Evolutionary conservation across 2,888 invertebrate species (phyloP), one percentile per base, ranked within the genome.

Genomic region (Minunthozetes semirufus): DNA sequence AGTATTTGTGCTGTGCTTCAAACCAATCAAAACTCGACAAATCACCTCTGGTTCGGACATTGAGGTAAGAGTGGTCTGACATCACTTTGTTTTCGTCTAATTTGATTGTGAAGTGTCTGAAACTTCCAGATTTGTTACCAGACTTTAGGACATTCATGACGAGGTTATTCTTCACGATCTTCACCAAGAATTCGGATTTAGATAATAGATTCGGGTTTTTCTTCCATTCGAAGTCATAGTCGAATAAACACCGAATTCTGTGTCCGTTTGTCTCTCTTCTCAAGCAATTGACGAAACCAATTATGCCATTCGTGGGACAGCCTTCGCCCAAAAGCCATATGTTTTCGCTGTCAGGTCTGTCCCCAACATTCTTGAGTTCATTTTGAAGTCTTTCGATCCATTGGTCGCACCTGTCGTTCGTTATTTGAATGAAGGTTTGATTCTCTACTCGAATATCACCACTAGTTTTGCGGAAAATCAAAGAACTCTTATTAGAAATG

Each of bases 51-150:
- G 89, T 90, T 79, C 94, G 83, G 0, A 94, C 90, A 84, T 98
- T 97, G 72, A 97, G 91, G 84, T 93, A 97, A n/a, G 97, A 96
- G 84, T 96, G 93, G 82, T 93, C 91, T 25, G 48, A 17, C 19
- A 8, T 17, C 5, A 75, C 93, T 3, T 4, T 1, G 11, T n/a
- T 50, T 50, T 22, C 5, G 29, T 59, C 29, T 11, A 17, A 75
- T 53, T 73, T 63, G 6, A 33, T 22, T 1, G 33, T 11, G 3
- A 29, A 25, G 25, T 72, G 27, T 71, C 59, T 50, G n/a, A 56
- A 46, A 46, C 46, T 48, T 46, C 42, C 29, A 6, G 3, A 17
- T 72, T 61, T 85, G 19, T 78, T 76, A 25, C 83, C 84, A 79
- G 83, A 81, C 72, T 80, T 80, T 79, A 81, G 83, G 56, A 85